Base-by-base conservation (phyloP, 2,797 vertebrate genomes). In the Danio aesculapii region DNA sequence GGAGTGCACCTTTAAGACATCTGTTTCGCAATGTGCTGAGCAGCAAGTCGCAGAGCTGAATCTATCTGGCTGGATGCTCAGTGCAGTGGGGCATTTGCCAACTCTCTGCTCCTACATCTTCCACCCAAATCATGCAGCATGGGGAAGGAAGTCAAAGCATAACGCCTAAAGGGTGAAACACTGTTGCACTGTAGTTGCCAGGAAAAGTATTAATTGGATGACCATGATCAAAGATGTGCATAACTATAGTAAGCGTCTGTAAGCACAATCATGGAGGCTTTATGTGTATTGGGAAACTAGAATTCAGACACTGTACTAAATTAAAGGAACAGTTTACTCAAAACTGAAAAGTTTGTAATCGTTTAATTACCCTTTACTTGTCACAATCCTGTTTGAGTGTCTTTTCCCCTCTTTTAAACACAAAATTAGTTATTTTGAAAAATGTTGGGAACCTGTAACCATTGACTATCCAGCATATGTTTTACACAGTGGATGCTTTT, bases 1-100 rank as follows among this genome's bases (percentile, higher is more conserved):
- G 30, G 66, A 52, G 21, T 39, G 7, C 47, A 52, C 21, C 13
- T 52, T 59, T 59, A 21, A 47, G n/a, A 58, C 1, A 0, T 5
- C 53, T 72, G 41, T 49, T 73, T 30, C 8, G 47, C 16, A 47
- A 47, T n/a, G 57, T 59, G 71, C 71, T 59, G 71, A 74, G 55
- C 43, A 58, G 17, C 30, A 17, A 43, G 50, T 17, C 41, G 49
- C 50, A 53, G 68, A 55, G 50, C 13, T 41, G 6, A 49, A 13
- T 49, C 46, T 8, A 6, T 39, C 19, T 17, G 57, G 8, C 52
- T 17, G 6, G 6, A 8, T 14, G 41, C 46, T 58, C 70, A 14
- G 30, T 41, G 50, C 68, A 53, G 68, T 41, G 16, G 9, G 50
- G 13, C 16, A 55, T 57, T n/a, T 74, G 71, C 71, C 58, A 75